These are phyloP conservation scores for Chloroceryle inda DNA, from an alignment of 2,797 vertebrate genomes.

Conservation along the genomic window DNA sequence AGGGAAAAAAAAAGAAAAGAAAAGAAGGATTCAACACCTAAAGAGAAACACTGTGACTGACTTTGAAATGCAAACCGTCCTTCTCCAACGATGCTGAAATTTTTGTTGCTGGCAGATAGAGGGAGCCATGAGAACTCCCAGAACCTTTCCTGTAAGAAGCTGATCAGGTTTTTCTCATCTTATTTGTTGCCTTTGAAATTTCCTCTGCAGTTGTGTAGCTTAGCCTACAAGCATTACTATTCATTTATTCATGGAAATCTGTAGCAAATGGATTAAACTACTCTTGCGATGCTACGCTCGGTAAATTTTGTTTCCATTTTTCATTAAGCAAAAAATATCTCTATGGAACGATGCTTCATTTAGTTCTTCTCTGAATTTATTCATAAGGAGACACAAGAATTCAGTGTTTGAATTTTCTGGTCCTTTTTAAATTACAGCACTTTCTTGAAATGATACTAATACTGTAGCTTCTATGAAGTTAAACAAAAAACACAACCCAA, in stretches of 20 bases:
- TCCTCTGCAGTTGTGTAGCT: background rate
- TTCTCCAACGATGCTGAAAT: background rate
- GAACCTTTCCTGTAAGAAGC: background rate
- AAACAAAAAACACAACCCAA: background rate
- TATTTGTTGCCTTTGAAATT: background rate
- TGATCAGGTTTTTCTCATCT: background rate
- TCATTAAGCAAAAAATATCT: background rate
- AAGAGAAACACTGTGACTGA: background rate
- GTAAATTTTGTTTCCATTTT: background rate
- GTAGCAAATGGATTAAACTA: background rate
- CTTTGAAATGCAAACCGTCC: background rate
- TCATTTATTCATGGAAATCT: background rate
- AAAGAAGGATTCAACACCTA: accelerated
- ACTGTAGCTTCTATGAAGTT: background rate
- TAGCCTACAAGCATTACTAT: background rate
- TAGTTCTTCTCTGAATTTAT: background rate
- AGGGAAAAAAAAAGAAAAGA: background rate
- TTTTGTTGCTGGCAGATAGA: background rate
- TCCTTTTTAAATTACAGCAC: background rate
- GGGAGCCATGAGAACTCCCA: background rate
- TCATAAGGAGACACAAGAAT: background rate
- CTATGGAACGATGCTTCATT: background rate
- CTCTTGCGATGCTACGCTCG: background rate
- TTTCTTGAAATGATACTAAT: background rate
- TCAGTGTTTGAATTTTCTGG: background rate